These are phyloP conservation scores for Vanessa cardui DNA, from an alignment of 2,888 invertebrate genomes.

Conservation along the genomic window DNA sequence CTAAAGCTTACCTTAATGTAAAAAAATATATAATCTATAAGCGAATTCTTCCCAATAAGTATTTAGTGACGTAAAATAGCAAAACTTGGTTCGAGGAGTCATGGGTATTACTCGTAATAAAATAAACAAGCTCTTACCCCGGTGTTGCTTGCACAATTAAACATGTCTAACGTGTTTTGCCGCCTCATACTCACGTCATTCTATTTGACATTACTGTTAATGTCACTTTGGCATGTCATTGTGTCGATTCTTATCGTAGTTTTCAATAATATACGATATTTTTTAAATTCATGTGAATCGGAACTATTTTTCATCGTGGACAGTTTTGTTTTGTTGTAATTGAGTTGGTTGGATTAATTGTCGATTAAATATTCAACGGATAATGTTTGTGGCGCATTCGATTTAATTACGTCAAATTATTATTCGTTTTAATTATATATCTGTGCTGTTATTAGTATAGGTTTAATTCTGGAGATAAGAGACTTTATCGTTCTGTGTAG, in stretches of 20 bases:
- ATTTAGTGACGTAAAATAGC: neutral
- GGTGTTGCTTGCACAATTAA: slow-evolving; percentile 70
- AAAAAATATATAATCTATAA: no score
- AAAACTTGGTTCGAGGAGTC: slow-evolving; percentile 15
- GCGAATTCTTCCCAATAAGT: no score
- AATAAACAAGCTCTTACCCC: slow-evolving; percentile 39
- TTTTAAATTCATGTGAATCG: slow-evolving; percentile 58
- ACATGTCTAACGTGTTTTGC: slow-evolving; percentile 66
- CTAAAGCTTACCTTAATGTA: no score
- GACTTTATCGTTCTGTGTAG: no score
- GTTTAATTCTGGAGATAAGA: no score
- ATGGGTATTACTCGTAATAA: slow-evolving; percentile 37
- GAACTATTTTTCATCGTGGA: slow-evolving; percentile 47
- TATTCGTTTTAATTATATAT: neutral
- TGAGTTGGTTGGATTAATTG: slow-evolving; percentile 37
- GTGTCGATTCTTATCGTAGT: slow-evolving; percentile 56
- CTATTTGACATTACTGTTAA: slow-evolving; percentile 79
- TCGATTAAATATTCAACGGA: slow-evolving; percentile 16
- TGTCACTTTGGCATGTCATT: slow-evolving; percentile 78
- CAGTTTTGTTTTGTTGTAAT: slow-evolving; percentile 40
- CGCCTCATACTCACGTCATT: slow-evolving; percentile 66
- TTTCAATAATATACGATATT: slow-evolving; percentile 59
- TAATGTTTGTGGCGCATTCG: neutral
- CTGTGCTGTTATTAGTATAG: neutral
- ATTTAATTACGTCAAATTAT: neutral